A percentile compares a stretch with the other conserved stretches of the same genome.
phyloP scores from a whole-genome alignment of 2,888 invertebrate genomes.

The Lordiphosa andalusiaca region DNA sequence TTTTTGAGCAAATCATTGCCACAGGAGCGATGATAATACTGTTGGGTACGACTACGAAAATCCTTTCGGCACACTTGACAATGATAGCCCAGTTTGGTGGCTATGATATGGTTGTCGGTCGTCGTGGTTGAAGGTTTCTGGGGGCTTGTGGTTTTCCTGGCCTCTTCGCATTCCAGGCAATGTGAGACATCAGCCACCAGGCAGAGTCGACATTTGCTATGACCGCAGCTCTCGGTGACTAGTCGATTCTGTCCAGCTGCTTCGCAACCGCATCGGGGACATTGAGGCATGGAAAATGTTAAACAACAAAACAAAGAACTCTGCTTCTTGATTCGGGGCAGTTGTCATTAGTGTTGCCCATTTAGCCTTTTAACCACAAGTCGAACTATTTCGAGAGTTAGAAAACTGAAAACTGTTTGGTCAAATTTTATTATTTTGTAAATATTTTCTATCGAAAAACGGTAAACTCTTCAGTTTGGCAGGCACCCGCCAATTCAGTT shows the following conservation, averaged over 20 bases:
- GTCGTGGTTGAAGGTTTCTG: constrained; percentile 57
- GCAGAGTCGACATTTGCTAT: constrained; percentile 88
- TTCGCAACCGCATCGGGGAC: constrained; percentile 58
- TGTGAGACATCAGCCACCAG: constrained; percentile 85
- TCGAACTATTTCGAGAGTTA: too few species aligned
- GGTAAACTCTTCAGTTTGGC: too few species aligned
- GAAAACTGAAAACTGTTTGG: too few species aligned
- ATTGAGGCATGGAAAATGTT: constrained; percentile 35
- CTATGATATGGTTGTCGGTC: constrained; percentile 51
- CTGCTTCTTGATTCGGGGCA: neutral
- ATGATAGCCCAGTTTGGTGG: constrained; percentile 58
- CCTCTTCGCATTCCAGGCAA: constrained; percentile 80
- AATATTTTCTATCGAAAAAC: too few species aligned
- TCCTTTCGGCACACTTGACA: constrained; percentile 86
- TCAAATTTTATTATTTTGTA: too few species aligned
- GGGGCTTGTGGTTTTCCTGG: constrained; percentile 1
- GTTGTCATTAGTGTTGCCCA: too few species aligned
- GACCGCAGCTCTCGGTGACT: constrained; percentile 88
- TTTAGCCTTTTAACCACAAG: too few species aligned
- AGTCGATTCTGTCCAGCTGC: constrained; percentile 83
- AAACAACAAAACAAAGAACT: neutral
- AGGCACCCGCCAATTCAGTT: too few species aligned
- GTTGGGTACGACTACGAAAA: constrained; percentile 85
- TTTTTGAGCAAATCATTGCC: constrained; percentile 81
- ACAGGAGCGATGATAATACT: constrained; percentile 85